Base-by-base conservation (phyloP, 2,888 invertebrate species). In the Taphrorychus bicolor region DNA sequence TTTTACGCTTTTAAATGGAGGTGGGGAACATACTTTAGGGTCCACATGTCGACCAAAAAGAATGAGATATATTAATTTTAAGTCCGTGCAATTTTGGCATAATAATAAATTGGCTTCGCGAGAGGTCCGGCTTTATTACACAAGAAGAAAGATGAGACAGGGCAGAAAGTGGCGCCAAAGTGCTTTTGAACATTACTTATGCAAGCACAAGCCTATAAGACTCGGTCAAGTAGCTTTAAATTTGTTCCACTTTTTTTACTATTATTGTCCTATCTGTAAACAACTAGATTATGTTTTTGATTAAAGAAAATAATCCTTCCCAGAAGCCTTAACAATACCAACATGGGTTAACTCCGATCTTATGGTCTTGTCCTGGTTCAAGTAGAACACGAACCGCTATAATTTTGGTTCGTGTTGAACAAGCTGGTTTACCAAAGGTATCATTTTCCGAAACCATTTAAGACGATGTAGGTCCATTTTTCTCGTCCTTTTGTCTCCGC, bases 391-490 rank as follows among this genome's bases (percentile, higher is more conserved):
- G 19, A 42, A 45, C 41, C 18, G 40, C 53, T 19, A 65, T 59
- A 59, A 42, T 58, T 65, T 65, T 53, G 58, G 45, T 45, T 48
- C 59, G 51, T 65, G 64, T 65, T 45, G 9, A 23, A 65, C 64
- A 65, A 65, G 59, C 64, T 65, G 59, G 52, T 65, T 65, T 58
- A 65, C 64, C 58, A 65, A 63, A 59, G 59, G 54, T 65, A 65
- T 65, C 64, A 45, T 65, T 65, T 65, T 65, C 64, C 52, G 45
- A 59, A 58, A 59, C 64, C 64, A 48, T 65, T 65, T 65, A 65
- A 45, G 18, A n/a, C 21, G 32, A 42, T 53, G 64, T 59, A 18
- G 48, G 53, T 21, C 40, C 59, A 65, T 65, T 65, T 65, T 65
- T 65, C 64, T 51, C 58, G 57, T 58, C 59, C 64, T 65, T 64